A percentile compares a stretch with the other conserved stretches of the same genome.
These are phyloP conservation scores for Sebastiscus albofasciatus DNA, from an alignment of 2,797 vertebrate genomes.

Conservation along the genomic window DNA sequence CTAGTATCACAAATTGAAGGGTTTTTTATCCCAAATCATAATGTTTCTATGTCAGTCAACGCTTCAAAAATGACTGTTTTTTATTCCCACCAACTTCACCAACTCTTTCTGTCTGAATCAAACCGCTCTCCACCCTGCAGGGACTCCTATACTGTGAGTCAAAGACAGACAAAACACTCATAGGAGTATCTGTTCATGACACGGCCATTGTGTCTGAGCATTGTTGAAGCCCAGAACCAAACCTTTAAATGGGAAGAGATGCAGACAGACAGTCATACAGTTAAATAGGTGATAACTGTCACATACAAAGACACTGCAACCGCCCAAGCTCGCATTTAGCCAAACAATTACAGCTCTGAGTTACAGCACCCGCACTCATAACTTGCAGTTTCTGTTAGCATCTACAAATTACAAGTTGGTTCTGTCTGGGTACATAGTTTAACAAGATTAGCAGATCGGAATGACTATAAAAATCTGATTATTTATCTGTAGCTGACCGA, in stretches of 20 bases:
- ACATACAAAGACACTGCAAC: slow-evolving; percentile 22
- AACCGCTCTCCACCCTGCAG: slow-evolving; percentile 55
- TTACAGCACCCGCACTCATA: slow-evolving; percentile 29
- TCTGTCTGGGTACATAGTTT: background rate
- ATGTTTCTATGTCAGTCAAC: slow-evolving; percentile 1
- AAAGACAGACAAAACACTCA: slow-evolving; percentile 60
- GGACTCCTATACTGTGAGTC: slow-evolving; percentile 45
- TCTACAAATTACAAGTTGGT: slow-evolving; percentile 27
- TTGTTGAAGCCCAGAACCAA: slow-evolving; percentile 38
- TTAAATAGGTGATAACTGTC: slow-evolving; percentile 52
- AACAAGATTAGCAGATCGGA: background rate
- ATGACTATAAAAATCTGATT: background rate
- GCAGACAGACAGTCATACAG: slow-evolving; percentile 67
- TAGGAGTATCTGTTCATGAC: slow-evolving; percentile 58
- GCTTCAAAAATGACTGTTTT: slow-evolving; percentile 30
- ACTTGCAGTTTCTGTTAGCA: slow-evolving; percentile 40
- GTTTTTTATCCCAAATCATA: slow-evolving; percentile 34
- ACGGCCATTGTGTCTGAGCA: slow-evolving; percentile 15
- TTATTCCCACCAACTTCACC: background rate
- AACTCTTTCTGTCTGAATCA: slow-evolving; percentile 58
- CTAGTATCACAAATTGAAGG: slow-evolving; percentile 16
- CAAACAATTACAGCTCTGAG: slow-evolving; percentile 15
- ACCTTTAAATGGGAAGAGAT: slow-evolving; percentile 41
- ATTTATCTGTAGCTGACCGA: slow-evolving; percentile 3
- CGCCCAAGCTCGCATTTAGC: slow-evolving; percentile 16